Percentiles rank a stretch among this genome's conserved stretches.
Evolutionary conservation across 2,797 vertebrate genomes (phyloP).

Genomic region (Enteromius radiatus): DNA sequence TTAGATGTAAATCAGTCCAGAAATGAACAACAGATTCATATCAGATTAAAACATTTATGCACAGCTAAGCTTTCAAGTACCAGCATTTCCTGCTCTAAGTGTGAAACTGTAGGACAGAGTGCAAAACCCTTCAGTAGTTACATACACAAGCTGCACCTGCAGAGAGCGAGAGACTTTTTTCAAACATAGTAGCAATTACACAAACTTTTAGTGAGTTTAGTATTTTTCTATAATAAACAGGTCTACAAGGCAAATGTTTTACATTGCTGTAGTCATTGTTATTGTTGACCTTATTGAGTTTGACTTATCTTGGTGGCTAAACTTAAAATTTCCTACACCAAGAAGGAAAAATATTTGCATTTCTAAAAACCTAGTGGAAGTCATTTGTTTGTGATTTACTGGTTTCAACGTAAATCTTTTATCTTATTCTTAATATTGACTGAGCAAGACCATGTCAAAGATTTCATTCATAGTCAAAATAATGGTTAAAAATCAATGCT

Average conservation of each 20-base stretch:
- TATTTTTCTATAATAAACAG: background rate
- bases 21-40: background rate
- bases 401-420: no score
- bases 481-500: no score
- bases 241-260: background rate
- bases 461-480: no score
- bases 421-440: no score
- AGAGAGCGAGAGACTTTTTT: background rate
- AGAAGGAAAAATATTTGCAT: background rate
- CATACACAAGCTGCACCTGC: background rate
- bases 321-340: background rate
- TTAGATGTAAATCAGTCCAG: background rate
- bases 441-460: no score
- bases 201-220: no score
- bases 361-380: no score
- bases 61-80: background rate
- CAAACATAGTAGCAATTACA: background rate
- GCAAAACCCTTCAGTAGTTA: background rate
- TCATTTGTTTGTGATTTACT: no score
- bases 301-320: no score
- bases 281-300: background rate
- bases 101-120: background rate
- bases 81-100: background rate
- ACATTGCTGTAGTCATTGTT: no score
- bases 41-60: background rate